These are phyloP conservation scores for Plemyria rubiginata DNA, from an alignment of 2,888 invertebrate species.

Conservation along the genomic window DNA sequence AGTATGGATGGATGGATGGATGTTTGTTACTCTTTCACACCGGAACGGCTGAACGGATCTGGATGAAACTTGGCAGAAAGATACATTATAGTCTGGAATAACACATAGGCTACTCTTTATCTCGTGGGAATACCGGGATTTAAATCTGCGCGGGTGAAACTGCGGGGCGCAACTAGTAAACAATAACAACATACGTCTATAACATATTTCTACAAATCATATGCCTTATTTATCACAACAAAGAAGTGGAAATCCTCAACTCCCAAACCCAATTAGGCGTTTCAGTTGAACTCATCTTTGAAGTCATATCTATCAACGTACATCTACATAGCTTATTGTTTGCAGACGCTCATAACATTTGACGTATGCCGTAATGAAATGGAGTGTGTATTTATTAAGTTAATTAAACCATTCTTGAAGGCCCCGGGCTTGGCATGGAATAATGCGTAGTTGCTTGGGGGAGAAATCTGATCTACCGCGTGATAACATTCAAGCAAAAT, in stretches of 20 bases:
- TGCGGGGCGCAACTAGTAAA: too few species aligned
- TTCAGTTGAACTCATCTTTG: slow-evolving; percentile 10
- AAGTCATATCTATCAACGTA: slow-evolving; percentile 20
- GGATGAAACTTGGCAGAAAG: too few species aligned
- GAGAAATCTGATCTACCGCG: slow-evolving; percentile 5
- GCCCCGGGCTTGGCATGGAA: slow-evolving; percentile 42
- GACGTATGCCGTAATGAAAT: slow-evolving; percentile 83
- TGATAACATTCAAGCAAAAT: slow-evolving; percentile 5
- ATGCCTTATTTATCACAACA: background rate
- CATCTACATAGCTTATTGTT: slow-evolving; percentile 34
- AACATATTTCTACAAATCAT: too few species aligned
- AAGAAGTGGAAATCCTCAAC: background rate
- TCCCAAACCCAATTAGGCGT: slow-evolving; percentile 11
- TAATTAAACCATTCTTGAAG: slow-evolving; percentile 80
- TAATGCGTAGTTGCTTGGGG: slow-evolving; percentile 38
- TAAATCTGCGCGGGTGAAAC: too few species aligned
- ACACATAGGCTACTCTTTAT: too few species aligned
- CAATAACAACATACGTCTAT: too few species aligned
- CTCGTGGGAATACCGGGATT: too few species aligned
- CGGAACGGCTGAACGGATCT: too few species aligned
- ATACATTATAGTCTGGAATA: too few species aligned
- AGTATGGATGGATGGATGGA: too few species aligned
- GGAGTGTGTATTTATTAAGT: slow-evolving; percentile 84
- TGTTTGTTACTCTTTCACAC: too few species aligned
- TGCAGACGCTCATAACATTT: slow-evolving; percentile 73